These are phyloP conservation scores for Brienomyrus longianalis DNA, from an alignment of 2,113 vertebrate genomes.

Conservation along the genomic window DNA sequence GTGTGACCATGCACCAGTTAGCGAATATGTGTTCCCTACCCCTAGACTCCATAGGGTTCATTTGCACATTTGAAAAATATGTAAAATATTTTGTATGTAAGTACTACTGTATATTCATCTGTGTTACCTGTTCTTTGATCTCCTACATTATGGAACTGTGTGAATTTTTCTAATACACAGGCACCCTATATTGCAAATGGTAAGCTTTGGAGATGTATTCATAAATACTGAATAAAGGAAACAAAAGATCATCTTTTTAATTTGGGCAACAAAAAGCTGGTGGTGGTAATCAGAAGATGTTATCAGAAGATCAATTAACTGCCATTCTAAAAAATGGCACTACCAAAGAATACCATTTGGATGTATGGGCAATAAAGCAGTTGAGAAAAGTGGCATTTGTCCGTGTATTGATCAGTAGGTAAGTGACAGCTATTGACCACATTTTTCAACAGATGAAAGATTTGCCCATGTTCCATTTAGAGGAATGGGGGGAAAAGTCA, in stretches of 20 bases:
- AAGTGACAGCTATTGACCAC: background rate
- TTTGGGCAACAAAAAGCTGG: background rate
- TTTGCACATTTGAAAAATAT: background rate
- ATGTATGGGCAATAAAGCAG: background rate
- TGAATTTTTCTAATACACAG: background rate
- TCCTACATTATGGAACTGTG: background rate
- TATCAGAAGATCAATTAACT: background rate
- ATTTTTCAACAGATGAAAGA: background rate
- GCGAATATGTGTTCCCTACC: too few species aligned
- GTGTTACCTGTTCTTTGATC: background rate
- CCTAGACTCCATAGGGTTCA: background rate
- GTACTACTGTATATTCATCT: background rate
- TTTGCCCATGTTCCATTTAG: background rate
- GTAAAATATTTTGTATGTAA: background rate
- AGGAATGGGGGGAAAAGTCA: background rate
- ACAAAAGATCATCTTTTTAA: background rate
- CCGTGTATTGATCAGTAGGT: background rate
- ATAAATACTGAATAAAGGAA: background rate
- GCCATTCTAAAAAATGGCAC: background rate
- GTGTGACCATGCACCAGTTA: too few species aligned
- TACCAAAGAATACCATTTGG: background rate
- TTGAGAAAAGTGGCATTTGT: background rate
- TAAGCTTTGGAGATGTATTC: background rate
- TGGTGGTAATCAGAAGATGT: background rate
- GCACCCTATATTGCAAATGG: background rate